Conservation (phyloP, 2,113 vertebrate genomes). For the Percina caprodes region DNA sequence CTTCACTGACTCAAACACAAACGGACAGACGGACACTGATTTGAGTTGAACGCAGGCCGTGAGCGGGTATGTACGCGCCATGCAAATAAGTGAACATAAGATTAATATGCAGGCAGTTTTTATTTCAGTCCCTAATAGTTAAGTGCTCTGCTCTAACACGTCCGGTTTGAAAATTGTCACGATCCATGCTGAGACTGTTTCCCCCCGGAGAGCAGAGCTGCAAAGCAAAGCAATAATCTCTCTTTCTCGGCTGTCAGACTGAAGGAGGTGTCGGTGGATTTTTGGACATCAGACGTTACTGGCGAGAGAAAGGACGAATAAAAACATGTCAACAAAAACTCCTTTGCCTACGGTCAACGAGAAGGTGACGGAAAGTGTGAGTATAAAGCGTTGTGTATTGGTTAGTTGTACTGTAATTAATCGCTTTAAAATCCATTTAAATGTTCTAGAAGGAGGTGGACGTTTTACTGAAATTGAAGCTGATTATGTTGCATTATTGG, state of each 20-base stretch:
- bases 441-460: rapidly evolving
- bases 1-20: conserved; percentile 42
- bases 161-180: conserved; percentile 69
- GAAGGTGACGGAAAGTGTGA: conserved; percentile 94
- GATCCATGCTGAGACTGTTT: conserved; percentile 70
- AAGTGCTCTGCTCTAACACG: conserved; percentile 54
- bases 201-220: conserved; percentile 50
- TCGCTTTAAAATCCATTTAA: not conserved
- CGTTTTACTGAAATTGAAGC: not conserved
- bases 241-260: conserved; percentile 5
- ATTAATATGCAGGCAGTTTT: conserved; percentile 8
- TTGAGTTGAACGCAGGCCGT: conserved; percentile 26
- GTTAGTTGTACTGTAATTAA: not conserved
- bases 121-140: conserved; percentile 15
- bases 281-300: conserved; percentile 27
- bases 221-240: conserved; percentile 39
- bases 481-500: not conserved
- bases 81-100: conserved; percentile 16
- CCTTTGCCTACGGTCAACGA: conserved; percentile 96
- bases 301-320: conserved; percentile 12
- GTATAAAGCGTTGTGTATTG: conserved; percentile 68
- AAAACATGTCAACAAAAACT: conserved; percentile 93
- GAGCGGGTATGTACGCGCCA: conserved; percentile 4
- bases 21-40: conserved; percentile 58
- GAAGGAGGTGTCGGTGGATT: conserved; percentile 25